Percentiles rank a stretch among this genome's conserved stretches.
Conservation (phyloP, 2,797 vertebrate genomes). For the Cryptoblepharus egeriae region DNA sequence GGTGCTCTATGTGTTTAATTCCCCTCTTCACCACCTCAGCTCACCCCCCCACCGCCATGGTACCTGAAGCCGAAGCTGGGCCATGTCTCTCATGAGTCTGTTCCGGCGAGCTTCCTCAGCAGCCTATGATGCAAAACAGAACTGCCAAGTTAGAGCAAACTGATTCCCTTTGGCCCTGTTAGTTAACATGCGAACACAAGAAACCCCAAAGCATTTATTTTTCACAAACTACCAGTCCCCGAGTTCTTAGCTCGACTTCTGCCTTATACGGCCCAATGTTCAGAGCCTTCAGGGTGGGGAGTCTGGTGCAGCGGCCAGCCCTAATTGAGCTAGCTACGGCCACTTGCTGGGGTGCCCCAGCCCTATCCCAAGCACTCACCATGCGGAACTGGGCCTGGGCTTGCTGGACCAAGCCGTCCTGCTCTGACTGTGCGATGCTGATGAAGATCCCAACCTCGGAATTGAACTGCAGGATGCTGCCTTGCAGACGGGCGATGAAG, state of each 20-base stretch:
- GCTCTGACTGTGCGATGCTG: conserved; percentile 89
- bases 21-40: no score
- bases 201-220: no score
- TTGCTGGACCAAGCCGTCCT: conserved; percentile 90
- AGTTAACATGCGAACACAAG: no score
- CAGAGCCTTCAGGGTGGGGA: no score
- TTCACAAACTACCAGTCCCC: no score
- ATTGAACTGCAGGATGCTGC: conserved; percentile 96
- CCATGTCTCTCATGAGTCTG: conserved; percentile 97
- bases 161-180: no score
- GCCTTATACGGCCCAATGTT: no score
- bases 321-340: no score
- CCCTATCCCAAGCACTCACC: conserved; percentile 79
- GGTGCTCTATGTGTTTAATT: no score
- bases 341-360: not conserved
- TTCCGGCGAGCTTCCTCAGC: conserved; percentile 96
- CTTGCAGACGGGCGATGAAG: conserved; percentile 92
- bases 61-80: conserved; percentile 96
- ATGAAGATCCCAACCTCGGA: conserved; percentile 94
- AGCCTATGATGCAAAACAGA: conserved; percentile 82
- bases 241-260: no score
- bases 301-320: no score
- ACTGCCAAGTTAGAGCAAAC: no score
- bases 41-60: not conserved
- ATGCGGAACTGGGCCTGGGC: conserved; percentile 98